Evolutionary conservation across 2,888 invertebrate genomes (phyloP).

Genomic region (Nomada fabriciana): DNA sequence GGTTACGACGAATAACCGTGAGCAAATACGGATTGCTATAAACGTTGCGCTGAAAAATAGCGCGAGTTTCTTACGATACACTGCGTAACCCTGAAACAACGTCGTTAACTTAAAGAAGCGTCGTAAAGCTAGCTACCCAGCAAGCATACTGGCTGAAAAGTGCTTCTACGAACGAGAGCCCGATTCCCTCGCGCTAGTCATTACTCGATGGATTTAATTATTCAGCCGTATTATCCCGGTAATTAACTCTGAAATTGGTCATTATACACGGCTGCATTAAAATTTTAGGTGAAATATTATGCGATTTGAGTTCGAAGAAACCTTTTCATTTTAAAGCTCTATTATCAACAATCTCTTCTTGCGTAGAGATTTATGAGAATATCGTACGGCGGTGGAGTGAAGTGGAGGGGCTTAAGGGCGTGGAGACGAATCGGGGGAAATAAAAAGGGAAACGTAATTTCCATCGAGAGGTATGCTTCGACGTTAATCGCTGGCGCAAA

Average conservation of each 20-base stretch:
- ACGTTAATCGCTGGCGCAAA: conserved; percentile 68
- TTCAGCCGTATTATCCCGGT: conserved; percentile 36
- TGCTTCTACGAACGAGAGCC: conserved; percentile 11
- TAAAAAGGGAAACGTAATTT: conserved; percentile 54
- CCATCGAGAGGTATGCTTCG: conserved; percentile 60
- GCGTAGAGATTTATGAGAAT: background rate
- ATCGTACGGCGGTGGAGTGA: background rate
- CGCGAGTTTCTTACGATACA: conserved; percentile 22
- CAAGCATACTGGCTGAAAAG: conserved; percentile 19
- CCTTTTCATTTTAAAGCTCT: conserved; percentile 34
- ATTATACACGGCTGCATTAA: conserved; percentile 3
- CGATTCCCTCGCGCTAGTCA: background rate
- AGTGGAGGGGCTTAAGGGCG: conserved; percentile 1
- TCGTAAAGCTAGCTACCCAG: conserved; percentile 28
- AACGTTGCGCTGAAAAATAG: conserved; percentile 22
- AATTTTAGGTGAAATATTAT: conserved; percentile 38
- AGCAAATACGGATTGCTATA: conserved; percentile 11
- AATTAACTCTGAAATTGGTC: conserved; percentile 31
- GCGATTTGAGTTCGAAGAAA: background rate
- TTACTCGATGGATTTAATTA: conserved; percentile 46
- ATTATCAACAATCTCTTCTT: conserved; percentile 35
- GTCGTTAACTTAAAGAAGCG: conserved; percentile 37
- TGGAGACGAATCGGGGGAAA: background rate
- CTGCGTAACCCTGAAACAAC: conserved; percentile 29
- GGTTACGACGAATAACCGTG: background rate